Conservation (phyloP, 2,888 invertebrate species). For the Odontocerum albicorne region DNA sequence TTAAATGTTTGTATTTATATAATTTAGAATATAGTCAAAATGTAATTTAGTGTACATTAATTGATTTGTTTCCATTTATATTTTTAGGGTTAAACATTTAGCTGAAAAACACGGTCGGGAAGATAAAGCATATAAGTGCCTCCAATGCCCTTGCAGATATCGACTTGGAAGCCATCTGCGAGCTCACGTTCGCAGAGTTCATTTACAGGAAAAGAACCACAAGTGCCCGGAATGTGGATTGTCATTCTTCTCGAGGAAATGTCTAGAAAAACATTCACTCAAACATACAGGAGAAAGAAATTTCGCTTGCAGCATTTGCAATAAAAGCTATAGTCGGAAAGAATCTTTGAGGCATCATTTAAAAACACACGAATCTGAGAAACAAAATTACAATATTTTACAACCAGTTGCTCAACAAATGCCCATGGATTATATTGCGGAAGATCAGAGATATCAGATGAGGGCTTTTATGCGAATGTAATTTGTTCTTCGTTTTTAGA, state of each 20-base stretch:
- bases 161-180: slow-evolving; percentile 31
- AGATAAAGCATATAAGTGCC: slow-evolving; percentile 33
- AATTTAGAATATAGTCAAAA: too few species aligned
- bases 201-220: slow-evolving; percentile 32
- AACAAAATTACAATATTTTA: slow-evolving; percentile 1
- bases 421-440: neutral
- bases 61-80: too few species aligned
- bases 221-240: slow-evolving; percentile 27
- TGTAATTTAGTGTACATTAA: too few species aligned
- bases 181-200: slow-evolving; percentile 34
- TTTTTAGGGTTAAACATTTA: slow-evolving; percentile 31
- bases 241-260: slow-evolving; percentile 30
- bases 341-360: slow-evolving; percentile 23
- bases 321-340: slow-evolving; percentile 22
- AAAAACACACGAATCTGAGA: slow-evolving; percentile 27
- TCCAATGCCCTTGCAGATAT: slow-evolving; percentile 33
- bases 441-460: slow-evolving; percentile 3
- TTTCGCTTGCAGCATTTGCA: slow-evolving; percentile 25
- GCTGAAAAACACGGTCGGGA: slow-evolving; percentile 30
- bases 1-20: too few species aligned
- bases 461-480: slow-evolving; percentile 14
- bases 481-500: too few species aligned
- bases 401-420: neutral
- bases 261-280: slow-evolving; percentile 27
- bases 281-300: slow-evolving; percentile 28